Evolutionary conservation across 2,797 vertebrate genomes (phyloP), one percentile per base, ranked within the genome.

Genomic region (Cossypha niveicapilla): DNA sequence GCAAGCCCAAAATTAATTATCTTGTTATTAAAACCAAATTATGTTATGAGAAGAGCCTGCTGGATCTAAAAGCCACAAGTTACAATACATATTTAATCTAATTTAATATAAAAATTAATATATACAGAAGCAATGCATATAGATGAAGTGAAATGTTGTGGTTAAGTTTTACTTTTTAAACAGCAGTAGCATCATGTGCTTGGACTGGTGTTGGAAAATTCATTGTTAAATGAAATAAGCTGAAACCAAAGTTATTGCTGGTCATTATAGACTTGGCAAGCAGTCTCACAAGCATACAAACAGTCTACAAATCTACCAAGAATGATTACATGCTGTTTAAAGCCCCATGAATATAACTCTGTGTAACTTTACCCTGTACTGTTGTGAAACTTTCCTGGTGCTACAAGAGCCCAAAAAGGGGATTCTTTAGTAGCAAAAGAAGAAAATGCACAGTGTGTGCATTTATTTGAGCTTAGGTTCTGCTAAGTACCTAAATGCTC

Each of bases 361-460:
- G 16, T 19, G 17, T 47, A 82, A 82, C 42, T 63, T 91, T 18
- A 62, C 28, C 14, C 17, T 54, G 45, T 47, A 47, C 10, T 73
- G 24, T 45, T 25, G 25, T 5, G 18, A 79, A 32, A 53, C 24
- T 50, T 86, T 50, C 48, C 34, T 82, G 32, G 22, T 61, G 56
- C 22, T 81, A 1, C 32, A 58, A 8, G 3, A 73, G 60, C 13
- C 51, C 34, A 45, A 45, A 67, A 85, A 45, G 34, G 80, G 37
- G 42, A 39, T 62, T 60, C 35, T 71, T 81, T 14, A 67, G 50
- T 8, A 74, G 57, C 34, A 58, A 47, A 77, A 68, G 18, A 61
- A 53, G 23, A 61, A 54, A 80, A 70, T 23, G 44, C 37, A 53
- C 0, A 3, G 34, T 6, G 51, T 0, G 0, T 47, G 16, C 45